Conservation (phyloP, 1,140 invertebrate species). For the Mesaphorura yosii region DNA sequence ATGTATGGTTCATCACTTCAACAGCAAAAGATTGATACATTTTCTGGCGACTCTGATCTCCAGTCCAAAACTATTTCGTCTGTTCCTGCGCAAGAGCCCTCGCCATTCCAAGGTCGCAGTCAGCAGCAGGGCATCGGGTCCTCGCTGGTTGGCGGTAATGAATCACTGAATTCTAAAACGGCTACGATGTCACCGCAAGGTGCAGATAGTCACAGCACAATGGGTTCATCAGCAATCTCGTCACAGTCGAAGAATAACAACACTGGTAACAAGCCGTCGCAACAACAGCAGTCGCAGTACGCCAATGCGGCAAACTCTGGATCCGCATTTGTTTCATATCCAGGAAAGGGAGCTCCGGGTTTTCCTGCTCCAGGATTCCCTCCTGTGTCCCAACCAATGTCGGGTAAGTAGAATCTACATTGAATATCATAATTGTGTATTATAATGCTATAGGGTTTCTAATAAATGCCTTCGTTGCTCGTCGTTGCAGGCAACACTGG, state of each 20-base stretch:
- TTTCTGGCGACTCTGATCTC: constrained; percentile 16
- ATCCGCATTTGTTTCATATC: constrained; percentile 28
- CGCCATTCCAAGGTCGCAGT: constrained; percentile 21
- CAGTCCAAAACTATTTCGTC: constrained; percentile 12
- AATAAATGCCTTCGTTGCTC: too few species aligned
- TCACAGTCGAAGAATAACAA: constrained; percentile 18
- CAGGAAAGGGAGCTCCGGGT: constrained; percentile 24
- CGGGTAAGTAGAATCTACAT: not conserved
- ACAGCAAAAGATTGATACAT: constrained; percentile 15
- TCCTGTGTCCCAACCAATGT: constrained; percentile 10
- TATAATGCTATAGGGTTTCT: too few species aligned
- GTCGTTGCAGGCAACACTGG: too few species aligned
- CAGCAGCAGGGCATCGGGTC: constrained; percentile 9
- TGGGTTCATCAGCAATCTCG: constrained; percentile 9
- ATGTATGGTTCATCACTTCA: constrained; percentile 16
- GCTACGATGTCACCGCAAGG: constrained; percentile 21
- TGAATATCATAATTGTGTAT: too few species aligned
- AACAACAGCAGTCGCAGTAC: constrained; percentile 19
- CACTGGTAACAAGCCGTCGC: not conserved
- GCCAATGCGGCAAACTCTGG: constrained; percentile 18
- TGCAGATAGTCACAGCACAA: constrained; percentile 8
- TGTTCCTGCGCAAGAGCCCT: constrained; percentile 11
- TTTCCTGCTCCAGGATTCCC: constrained; percentile 30
- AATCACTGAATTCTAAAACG: not conserved
- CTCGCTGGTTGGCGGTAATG: not conserved